A percentile compares a stretch with the other conserved stretches of the same genome.
Conservation (phyloP, 2,113 vertebrate genomes). For the Micromys minutus region DNA sequence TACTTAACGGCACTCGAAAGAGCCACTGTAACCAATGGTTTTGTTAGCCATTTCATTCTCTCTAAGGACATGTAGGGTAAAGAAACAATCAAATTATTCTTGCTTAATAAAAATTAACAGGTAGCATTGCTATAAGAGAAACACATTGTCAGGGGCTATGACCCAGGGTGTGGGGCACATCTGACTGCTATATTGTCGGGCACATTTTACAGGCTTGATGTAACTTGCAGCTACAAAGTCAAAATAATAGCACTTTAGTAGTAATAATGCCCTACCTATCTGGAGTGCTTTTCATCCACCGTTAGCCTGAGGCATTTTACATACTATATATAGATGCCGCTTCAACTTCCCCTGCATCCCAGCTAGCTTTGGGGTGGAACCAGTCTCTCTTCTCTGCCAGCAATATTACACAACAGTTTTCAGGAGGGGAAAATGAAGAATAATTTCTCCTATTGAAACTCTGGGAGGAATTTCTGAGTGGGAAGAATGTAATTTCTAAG, state of each 20-base stretch:
- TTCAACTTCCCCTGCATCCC: conserved; percentile 75
- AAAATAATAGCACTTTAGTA: conserved; percentile 83
- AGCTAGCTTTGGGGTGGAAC: conserved; percentile 77
- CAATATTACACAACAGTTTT: conserved; percentile 76
- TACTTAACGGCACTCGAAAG: conserved; percentile 71
- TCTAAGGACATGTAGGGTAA: conserved; percentile 75
- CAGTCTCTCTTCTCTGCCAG: conserved; percentile 69
- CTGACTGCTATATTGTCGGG: conserved; percentile 68
- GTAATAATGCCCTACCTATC: conserved; percentile 84
- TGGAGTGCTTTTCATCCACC: conserved; percentile 79
- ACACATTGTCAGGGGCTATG: conserved; percentile 66
- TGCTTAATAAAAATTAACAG: conserved; percentile 85
- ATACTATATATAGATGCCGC: conserved; percentile 83
- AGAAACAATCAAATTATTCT: conserved; percentile 78
- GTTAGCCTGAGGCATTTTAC: conserved; percentile 81
- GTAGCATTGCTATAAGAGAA: conserved; percentile 80
- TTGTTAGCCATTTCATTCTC: conserved; percentile 74
- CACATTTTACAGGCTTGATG: conserved; percentile 79
- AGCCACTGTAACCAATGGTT: conserved; percentile 66
- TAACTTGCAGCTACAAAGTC: conserved; percentile 81
- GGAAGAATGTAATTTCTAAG: conserved; percentile 63
- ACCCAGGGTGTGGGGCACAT: conserved; percentile 64
- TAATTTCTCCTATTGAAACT: conserved; percentile 60
- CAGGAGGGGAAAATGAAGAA: conserved; percentile 70
- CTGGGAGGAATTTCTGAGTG: conserved; percentile 73